Evolutionary conservation across 92 coral and sea anemone species (phyloP).

Genomic region (Blastomussa wellsi): DNA sequence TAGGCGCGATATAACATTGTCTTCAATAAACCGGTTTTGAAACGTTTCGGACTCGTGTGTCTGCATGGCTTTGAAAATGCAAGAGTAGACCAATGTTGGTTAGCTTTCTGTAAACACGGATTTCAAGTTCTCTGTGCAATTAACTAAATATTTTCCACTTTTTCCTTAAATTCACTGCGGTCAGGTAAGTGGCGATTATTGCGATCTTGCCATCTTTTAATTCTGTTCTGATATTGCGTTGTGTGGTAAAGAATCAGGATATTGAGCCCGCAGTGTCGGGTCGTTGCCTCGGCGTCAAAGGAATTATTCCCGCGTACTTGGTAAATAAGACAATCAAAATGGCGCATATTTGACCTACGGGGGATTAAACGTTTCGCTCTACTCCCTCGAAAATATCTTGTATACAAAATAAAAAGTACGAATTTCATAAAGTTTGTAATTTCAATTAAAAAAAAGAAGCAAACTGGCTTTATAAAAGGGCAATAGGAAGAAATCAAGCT

Average conservation of each 20-base stretch:
- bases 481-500: neutral
- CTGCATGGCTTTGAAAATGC: too few species aligned
- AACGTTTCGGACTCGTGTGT: too few species aligned
- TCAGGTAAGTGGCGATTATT: neutral
- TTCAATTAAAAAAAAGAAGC: neutral
- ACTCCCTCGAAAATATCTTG: neutral
- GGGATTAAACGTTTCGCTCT: neutral
- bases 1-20: too few species aligned
- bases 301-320: slow-evolving; percentile 25
- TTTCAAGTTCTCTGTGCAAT: neutral
- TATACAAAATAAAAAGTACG: neutral
- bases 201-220: neutral
- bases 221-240: neutral
- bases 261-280: slow-evolving; percentile 42
- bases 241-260: neutral
- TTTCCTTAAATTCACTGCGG: neutral
- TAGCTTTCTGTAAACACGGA: neutral
- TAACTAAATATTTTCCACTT: neutral
- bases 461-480: too few species aligned
- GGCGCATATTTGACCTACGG: slow-evolving; percentile 16
- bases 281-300: slow-evolving; percentile 45
- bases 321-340: slow-evolving; percentile 26
- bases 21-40: too few species aligned
- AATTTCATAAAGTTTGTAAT: neutral
- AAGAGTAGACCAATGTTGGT: too few species aligned